These are phyloP conservation scores for Cryptoprocta ferox DNA, from an alignment of 2,797 vertebrate species.

Conservation along the genomic window DNA sequence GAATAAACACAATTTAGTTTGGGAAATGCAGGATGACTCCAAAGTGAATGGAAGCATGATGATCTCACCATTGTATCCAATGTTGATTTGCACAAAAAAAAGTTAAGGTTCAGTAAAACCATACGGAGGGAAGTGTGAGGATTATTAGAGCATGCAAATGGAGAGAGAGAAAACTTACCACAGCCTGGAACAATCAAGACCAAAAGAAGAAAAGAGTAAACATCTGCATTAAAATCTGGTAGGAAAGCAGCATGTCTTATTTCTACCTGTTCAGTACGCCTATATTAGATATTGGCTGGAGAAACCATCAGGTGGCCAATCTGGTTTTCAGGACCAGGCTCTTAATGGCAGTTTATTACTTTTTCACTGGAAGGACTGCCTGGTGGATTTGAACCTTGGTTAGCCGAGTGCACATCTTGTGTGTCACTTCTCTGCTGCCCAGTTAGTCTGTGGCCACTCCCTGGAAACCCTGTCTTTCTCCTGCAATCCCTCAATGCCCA, in stretches of 20 bases:
- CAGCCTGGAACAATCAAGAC: conserved; percentile 93
- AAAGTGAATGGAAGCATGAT: conserved; percentile 70
- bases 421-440: background rate
- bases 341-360: too few relatives aligned
- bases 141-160: conserved; percentile 87
- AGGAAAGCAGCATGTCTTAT: conserved; percentile 76
- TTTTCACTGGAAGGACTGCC: background rate
- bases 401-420: background rate
- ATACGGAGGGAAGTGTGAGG: conserved; percentile 80
- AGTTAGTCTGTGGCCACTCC: background rate
- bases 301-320: background rate
- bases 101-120: conserved; percentile 84
- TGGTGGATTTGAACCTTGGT: background rate
- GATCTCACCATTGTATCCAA: conserved; percentile 72
- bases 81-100: conserved; percentile 31
- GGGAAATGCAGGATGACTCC: conserved; percentile 71
- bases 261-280: conserved; percentile 67
- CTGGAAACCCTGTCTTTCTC: background rate
- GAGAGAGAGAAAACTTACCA: conserved; percentile 94
- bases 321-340: background rate
- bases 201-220: conserved; percentile 94
- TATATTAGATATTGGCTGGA: background rate
- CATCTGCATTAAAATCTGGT: conserved; percentile 90
- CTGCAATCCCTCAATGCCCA: background rate
- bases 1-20: conserved; percentile 83